These are phyloP conservation scores for Phortica variegata DNA, from an alignment of 1,140 invertebrate genomes.

Conservation along the genomic window DNA sequence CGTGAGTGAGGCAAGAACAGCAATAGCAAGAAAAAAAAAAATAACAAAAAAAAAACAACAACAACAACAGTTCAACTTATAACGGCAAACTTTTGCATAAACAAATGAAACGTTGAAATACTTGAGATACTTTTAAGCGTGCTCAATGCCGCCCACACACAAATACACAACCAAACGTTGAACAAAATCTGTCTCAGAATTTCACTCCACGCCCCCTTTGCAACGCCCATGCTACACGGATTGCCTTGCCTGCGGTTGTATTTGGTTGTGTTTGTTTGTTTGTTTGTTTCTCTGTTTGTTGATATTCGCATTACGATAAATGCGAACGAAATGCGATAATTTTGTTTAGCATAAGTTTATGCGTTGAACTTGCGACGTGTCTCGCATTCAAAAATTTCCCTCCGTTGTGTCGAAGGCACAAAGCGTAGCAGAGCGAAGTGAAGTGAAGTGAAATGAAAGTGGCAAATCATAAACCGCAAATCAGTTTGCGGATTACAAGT, in stretches of 20 bases:
- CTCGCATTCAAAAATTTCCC: background rate
- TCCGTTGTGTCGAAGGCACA: too few species aligned
- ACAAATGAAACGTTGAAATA: constrained; percentile 15
- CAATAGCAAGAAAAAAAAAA: constrained; percentile 3
- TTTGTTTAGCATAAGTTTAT: constrained; percentile 34
- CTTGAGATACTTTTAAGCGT: constrained; percentile 24
- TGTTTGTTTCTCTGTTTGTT: too few species aligned
- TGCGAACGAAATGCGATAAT: constrained; percentile 36
- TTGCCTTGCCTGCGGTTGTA: constrained; percentile 3
- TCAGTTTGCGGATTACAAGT: constrained; percentile 6
- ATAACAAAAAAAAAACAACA: constrained; percentile 14
- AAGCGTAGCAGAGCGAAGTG: too few species aligned
- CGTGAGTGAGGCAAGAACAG: constrained; percentile 13
- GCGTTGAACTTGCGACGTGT: constrained; percentile 3
- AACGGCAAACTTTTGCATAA: constrained; percentile 21
- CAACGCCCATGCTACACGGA: constrained; percentile 3
- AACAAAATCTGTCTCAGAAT: too few species aligned
- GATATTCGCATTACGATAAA: constrained; percentile 30
- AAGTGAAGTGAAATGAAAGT: too few species aligned
- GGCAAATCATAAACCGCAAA: background rate
- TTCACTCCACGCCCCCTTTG: background rate
- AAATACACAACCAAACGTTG: too few species aligned
- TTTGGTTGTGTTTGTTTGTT: constrained; percentile 10
- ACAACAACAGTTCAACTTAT: constrained; percentile 25
- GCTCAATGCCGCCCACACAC: too few species aligned